A percentile compares a stretch with the other conserved stretches of the same genome.
These are phyloP conservation scores for Arctopsyche grandis DNA, from an alignment of 1,140 invertebrate species.

Conservation along the genomic window DNA sequence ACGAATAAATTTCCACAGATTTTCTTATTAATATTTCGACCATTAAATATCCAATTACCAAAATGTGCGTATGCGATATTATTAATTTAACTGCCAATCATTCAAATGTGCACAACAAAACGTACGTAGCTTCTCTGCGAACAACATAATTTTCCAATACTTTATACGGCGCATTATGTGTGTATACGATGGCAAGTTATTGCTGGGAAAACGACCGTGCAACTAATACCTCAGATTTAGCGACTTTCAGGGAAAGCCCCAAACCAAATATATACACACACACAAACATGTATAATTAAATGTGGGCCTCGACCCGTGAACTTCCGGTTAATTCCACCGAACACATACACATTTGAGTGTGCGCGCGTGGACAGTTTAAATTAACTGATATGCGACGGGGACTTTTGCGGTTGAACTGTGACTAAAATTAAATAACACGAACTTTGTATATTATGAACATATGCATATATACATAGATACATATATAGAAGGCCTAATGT, in stretches of 20 bases:
- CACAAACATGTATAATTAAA: background rate
- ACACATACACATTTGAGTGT: background rate
- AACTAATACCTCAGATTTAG: conserved; percentile 17
- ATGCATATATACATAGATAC: background rate
- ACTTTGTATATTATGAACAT: background rate
- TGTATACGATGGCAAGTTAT: conserved; percentile 13
- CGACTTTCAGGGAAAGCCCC: conserved; percentile 20
- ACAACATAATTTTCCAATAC: no score
- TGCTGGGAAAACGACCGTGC: conserved; percentile 16
- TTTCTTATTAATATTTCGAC: no score
- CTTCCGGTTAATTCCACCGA: background rate
- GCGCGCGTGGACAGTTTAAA: conserved; percentile 1
- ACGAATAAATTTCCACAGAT: no score
- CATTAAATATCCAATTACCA: no score
- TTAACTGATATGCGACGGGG: conserved; percentile 11
- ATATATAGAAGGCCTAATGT: background rate
- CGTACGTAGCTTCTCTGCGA: no score
- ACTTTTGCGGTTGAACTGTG: conserved; percentile 25
- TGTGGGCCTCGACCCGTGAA: background rate
- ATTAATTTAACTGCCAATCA: no score
- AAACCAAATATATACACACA: background rate
- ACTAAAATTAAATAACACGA: conserved; percentile 13
- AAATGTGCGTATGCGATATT: no score
- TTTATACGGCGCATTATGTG: no score
- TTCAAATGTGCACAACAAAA: no score